Conservation (phyloP, 64 coral and sea anemone species). For the Porites lutea region DNA sequence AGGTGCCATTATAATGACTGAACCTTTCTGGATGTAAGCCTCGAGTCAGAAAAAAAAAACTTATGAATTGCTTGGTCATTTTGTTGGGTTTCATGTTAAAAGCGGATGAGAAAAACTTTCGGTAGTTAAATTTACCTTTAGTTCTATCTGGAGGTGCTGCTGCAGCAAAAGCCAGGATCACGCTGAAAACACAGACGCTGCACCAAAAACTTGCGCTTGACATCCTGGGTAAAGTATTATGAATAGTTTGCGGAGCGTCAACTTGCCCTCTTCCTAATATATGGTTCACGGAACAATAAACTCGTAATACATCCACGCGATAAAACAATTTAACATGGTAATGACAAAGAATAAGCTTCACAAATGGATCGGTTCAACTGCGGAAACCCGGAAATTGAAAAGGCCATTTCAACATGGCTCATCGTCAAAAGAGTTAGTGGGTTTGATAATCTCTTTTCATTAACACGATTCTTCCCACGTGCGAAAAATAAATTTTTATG, state of each 20-base stretch:
- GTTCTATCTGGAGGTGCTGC: not conserved
- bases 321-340: not conserved
- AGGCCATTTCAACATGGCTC: not conserved
- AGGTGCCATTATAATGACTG: too few relatives aligned
- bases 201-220: not conserved
- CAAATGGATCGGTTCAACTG: not conserved
- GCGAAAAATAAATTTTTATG: not conserved
- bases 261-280: not conserved
- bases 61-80: too few relatives aligned
- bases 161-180: not conserved
- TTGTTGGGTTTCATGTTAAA: too few relatives aligned
- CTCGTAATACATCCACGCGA: not conserved
- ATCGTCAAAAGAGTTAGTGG: not conserved
- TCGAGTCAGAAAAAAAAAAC: too few relatives aligned
- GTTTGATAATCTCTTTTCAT: not conserved
- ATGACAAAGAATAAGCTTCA: not conserved
- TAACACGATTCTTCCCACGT: not conserved
- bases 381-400: conserved; percentile 29
- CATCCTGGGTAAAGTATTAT: too few relatives aligned
- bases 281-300: not conserved
- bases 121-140: not conserved
- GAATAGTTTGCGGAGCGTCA: not conserved
- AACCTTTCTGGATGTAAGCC: too few relatives aligned
- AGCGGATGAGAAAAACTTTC: too few relatives aligned
- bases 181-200: not conserved